phyloP scores from a whole-genome alignment of 2,888 invertebrate genomes.

The Leptarthrus brevirostris region DNA sequence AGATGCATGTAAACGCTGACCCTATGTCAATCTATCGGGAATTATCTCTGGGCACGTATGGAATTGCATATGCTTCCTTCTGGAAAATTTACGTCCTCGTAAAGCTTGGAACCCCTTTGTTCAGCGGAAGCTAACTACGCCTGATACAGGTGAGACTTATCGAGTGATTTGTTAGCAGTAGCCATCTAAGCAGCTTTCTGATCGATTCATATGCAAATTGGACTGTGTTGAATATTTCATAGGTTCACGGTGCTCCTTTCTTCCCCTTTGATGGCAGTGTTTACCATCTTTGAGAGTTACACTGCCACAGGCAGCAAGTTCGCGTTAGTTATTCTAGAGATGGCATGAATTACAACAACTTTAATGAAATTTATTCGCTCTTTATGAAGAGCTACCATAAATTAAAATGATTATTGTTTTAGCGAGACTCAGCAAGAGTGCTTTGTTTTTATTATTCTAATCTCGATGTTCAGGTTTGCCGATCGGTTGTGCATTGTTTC shows the following conservation, averaged over 20 bases:
- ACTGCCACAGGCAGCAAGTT: background rate
- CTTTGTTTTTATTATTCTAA: background rate
- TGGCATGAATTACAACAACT: constrained; percentile 22
- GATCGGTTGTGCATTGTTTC: no score
- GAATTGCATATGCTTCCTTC: background rate
- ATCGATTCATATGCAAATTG: constrained; percentile 45
- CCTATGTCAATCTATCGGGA: constrained; percentile 10
- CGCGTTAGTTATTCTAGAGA: constrained; percentile 11
- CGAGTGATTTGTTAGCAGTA: constrained; percentile 39
- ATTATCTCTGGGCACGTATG: constrained; percentile 20
- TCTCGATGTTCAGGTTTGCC: background rate
- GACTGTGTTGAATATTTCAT: constrained; percentile 26
- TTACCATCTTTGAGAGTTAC: background rate
- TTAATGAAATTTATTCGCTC: constrained; percentile 44
- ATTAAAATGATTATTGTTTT: constrained; percentile 8
- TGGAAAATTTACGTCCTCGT: background rate
- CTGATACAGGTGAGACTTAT: constrained; percentile 28
- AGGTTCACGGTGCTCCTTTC: background rate
- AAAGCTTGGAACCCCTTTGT: background rate
- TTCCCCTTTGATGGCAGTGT: background rate
- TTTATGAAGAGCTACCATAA: constrained; percentile 21
- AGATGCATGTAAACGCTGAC: background rate
- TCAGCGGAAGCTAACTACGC: background rate
- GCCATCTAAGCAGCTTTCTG: constrained; percentile 44
- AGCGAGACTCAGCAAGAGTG: background rate